These are phyloP conservation scores for Steinernema scapterisci DNA, from an alignment of 2,888 invertebrate genomes.

Conservation along the genomic window DNA sequence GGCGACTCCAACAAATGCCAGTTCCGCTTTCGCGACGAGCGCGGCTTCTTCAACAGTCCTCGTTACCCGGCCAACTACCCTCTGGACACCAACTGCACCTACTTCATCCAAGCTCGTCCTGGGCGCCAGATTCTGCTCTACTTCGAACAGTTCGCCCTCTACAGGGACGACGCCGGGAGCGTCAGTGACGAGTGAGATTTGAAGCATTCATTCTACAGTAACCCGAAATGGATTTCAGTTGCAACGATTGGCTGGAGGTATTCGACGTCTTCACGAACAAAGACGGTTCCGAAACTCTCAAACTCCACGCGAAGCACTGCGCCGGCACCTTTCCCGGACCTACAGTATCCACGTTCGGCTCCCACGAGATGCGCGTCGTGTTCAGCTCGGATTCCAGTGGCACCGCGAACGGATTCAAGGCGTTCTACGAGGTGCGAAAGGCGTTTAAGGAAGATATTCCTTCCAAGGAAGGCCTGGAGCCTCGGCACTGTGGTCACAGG, in stretches of 20 bases:
- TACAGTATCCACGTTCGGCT: slow-evolving; percentile 50
- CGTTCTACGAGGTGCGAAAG: slow-evolving; percentile 85
- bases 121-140: slow-evolving; percentile 62
- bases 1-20: slow-evolving; percentile 69
- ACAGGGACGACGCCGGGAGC: slow-evolving; percentile 43
- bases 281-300: slow-evolving; percentile 43
- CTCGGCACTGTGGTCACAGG: slow-evolving; percentile 46
- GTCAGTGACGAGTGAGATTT: slow-evolving; percentile 38
- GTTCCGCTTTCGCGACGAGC: slow-evolving; percentile 67
- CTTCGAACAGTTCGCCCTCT: slow-evolving; percentile 65
- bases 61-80: slow-evolving; percentile 69
- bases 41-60: slow-evolving; percentile 70
- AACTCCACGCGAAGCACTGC: slow-evolving; percentile 77
- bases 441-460: slow-evolving; percentile 60
- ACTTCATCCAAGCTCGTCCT: slow-evolving; percentile 68
- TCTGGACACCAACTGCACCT: slow-evolving; percentile 69
- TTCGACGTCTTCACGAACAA: slow-evolving; percentile 57
- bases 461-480: slow-evolving; percentile 40
- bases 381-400: slow-evolving; percentile 85
- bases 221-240: slow-evolving; percentile 41
- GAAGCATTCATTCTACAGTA: neutral
- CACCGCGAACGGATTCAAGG: slow-evolving; percentile 93
- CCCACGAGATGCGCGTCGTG: slow-evolving; percentile 81
- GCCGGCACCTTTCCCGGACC: slow-evolving; percentile 89
- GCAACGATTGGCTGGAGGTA: slow-evolving; percentile 64